Base-by-base conservation (phyloP, 2,113 vertebrate genomes). In the Capreolus pygargus region DNA sequence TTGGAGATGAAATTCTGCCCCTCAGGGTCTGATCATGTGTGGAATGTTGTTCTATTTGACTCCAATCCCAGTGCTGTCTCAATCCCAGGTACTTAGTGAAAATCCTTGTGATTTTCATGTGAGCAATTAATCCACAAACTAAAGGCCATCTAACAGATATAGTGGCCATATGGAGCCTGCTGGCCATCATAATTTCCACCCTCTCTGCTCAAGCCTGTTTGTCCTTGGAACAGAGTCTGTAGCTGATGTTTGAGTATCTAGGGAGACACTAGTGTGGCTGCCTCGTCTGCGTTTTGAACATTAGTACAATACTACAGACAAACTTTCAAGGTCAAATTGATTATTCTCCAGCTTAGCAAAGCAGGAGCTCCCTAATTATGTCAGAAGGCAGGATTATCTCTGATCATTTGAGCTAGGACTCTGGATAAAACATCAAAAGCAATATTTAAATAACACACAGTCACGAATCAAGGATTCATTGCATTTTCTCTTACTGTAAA, bases 351-450 rank as follows among this genome's bases (percentile, higher is more conserved):
- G 96, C 33, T 97, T 95, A 96, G 95, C 52, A 57, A 92, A 92
- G 91, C 86, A 1, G 60, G 11, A 54, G 60, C 89, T 94, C 70
- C 88, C 91, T 98, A 93, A 95, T 98, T 91, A 97, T 97, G 91
- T 93, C 91, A 95, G 97, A 94, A 98, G 88, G 61, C 86, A 88
- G 97, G 95, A 97, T 98, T 95, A 96, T 95, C 94, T 98, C 94
- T 97, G 95, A 97, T 97, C 89, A 45, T 97, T 95, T 93, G 78
- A 91, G 86, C 52, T 91, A 93, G 84, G 83, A 92, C 61, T 95
- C 78, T 92, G 86, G 91, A 64, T 96, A 88, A 96, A 96, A 95
- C 95, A 95, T 98, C 97, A 98, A 98, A 98, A 93, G 83, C 93
- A 95, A 93, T 91, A 84, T 91, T 98, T 96, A 91, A 98, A 95